Percentiles rank a stretch among this genome's conserved stretches.
Conservation (phyloP, 2,113 vertebrate genomes). For the Mustelus asterias region DNA sequence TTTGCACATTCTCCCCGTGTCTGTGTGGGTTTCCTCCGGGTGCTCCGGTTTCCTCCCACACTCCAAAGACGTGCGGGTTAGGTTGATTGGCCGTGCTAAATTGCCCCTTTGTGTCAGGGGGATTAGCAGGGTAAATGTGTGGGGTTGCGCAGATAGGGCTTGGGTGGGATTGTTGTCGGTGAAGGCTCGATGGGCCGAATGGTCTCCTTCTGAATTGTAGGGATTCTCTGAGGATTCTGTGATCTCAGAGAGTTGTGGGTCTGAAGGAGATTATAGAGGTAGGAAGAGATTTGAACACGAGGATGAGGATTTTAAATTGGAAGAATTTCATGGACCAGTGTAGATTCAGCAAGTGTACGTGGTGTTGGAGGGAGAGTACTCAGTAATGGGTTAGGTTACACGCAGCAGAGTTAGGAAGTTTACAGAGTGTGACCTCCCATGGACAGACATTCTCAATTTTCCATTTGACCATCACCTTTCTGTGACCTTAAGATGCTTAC, state of each 20-base stretch:
- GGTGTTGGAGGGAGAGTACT: not conserved
- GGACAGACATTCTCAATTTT: not conserved
- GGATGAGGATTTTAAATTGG: not conserved
- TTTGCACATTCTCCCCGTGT: no score
- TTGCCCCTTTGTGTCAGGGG: no score
- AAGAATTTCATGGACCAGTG: not conserved
- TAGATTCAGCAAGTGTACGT: not conserved
- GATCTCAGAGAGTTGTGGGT: not conserved
- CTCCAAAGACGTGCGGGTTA: no score
- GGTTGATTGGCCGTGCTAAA: no score
- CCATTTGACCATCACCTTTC: not conserved
- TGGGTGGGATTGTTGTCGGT: no score
- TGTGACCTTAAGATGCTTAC: not conserved
- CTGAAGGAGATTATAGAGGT: not conserved
- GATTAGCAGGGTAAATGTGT: no score
- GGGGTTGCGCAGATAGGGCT: no score
- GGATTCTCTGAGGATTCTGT: no score
- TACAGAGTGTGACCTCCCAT: not conserved
- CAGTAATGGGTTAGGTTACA: not conserved
- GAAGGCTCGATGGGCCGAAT: no score
- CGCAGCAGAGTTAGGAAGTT: not conserved
- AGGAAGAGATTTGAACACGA: not conserved
- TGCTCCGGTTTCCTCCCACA: no score
- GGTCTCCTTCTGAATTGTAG: no score
- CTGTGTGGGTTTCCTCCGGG: no score